Base-by-base conservation (phyloP, 2,113 vertebrate genomes). In the Fulmarus glacialis region DNA sequence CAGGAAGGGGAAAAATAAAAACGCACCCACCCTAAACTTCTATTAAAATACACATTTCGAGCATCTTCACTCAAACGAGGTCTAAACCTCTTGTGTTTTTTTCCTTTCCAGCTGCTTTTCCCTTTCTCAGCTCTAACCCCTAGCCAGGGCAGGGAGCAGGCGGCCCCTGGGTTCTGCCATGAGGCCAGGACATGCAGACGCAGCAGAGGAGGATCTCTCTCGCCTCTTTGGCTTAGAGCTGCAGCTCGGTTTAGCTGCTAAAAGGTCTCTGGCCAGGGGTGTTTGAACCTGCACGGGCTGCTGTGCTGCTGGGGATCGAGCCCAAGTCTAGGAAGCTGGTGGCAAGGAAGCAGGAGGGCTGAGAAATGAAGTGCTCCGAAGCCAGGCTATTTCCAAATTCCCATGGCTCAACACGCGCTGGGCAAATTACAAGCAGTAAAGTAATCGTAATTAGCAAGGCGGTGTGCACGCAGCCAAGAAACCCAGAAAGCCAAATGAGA, bases 1-100 rank as follows among this genome's bases (percentile, higher is more conserved):
- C 22, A 3, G 58, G 19, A 78, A 12, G 15, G 13, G 17, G 10
- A 9, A 42, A 60, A 43, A 63, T 19, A 20, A 40, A 32, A 11
- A n/a, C 13, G 5, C 40, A 0, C 21, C 2, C 0, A 0, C 50
- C 47, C 42, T 26, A 13, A 23, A 0, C 47, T 53, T 24, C 17
- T 52, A 2, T n/a, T 92, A 26, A 75, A 82, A 62, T 5, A 22
- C 1, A 0, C 21, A 4, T 74, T 67, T 50, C 9, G 1, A 67
- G 12, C 22, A 13, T 21, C 16, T 45, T 89, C 48, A 20, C 42
- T 48, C 36, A 27, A 38, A 43, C 7, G 21, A 67, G 4, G 14
- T 30, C 38, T 59, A 42, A 48, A 70, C 27, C 5, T 42, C 26
- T 43, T 38, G 42, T 11, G 17, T 21, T 70, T 34, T 53, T 53